Evolutionary conservation across 1,140 invertebrate genomes (phyloP), one percentile per base, ranked within the genome.

Genomic region (Odontomachus brunneus): DNA sequence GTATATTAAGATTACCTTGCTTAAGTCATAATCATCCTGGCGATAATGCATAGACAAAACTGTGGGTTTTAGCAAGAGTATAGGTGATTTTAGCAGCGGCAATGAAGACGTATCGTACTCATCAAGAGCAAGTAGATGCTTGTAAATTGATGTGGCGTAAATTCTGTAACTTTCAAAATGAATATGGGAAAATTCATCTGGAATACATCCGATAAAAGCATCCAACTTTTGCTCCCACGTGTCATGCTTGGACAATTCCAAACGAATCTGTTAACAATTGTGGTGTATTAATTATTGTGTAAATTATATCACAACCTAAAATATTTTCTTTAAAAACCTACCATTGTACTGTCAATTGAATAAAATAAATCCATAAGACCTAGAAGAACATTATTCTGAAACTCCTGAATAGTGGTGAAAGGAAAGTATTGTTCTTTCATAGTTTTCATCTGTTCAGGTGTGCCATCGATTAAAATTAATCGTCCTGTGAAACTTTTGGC

Each of bases 11-110:
- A 53, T 87, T 90, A 93, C 90, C 78, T 83, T 88, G 67, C 49
- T 94, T 0, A 97, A 91, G 51, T 95, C 95, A 90, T 97, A 97
- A 88, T 97, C 96, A 29, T 96, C 95, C 49, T 95, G 94, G 17
- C 95, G 86, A 1, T 93, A 91, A 44, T 95, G 90, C 3, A 95
- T 67, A 0, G 94, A 93, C 9, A 91, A 92, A 24, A 95, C 94
- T 11, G 94, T 95, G 0, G 97, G 96, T 84, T 96, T 95, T 3
- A 97, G 91, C 9, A 97, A 92, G 2, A 94, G 94, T 3, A 97
- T 95, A 0, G 94, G 94, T 0, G 96, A 95, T 88, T 95, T 95
- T 1, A 96, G 53, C 24, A 90, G 91, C 1, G 91, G 91, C 1
- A 88, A 19, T 11, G 83, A 59, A 9, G 86, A 85, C 0, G 82